Percentiles rank a stretch among this genome's conserved stretches.
phyloP scores from a whole-genome alignment of 1,140 invertebrate genomes.

The Globodera rostochiensis region DNA sequence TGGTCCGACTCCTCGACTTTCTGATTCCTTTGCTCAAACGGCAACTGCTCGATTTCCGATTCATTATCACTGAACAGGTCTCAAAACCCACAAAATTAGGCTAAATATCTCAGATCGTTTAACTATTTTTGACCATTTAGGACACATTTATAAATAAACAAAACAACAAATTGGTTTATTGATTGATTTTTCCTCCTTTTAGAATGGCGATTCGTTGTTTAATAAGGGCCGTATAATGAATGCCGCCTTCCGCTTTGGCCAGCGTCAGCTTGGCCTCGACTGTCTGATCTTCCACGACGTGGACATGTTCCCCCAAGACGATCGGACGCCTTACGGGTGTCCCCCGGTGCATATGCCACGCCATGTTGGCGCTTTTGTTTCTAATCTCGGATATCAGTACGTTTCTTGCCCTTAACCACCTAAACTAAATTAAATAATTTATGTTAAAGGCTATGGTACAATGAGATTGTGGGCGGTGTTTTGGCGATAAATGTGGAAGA shows the following conservation, averaged over 20 bases:
- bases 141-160: no score
- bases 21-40: slow-evolving; percentile 85
- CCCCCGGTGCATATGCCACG: slow-evolving; percentile 70
- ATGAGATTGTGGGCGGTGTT: slow-evolving; percentile 79
- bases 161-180: no score
- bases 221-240: slow-evolving; percentile 92
- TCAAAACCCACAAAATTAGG: background rate
- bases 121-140: no score
- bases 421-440: background rate
- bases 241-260: slow-evolving; percentile 75
- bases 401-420: slow-evolving; percentile 10
- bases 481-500: slow-evolving; percentile 71
- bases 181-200: slow-evolving; percentile 24
- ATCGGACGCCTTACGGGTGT: slow-evolving; percentile 82
- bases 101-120: slow-evolving; percentile 2
- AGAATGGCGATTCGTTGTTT: slow-evolving; percentile 74
- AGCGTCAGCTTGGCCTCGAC: slow-evolving; percentile 53
- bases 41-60: slow-evolving; percentile 71
- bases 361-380: slow-evolving; percentile 89
- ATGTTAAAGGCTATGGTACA: slow-evolving; percentile 76
- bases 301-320: slow-evolving; percentile 85
- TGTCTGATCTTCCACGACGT: slow-evolving; percentile 68
- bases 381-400: slow-evolving; percentile 82
- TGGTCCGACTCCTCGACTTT: slow-evolving; percentile 73
- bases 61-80: slow-evolving; percentile 66